Base-by-base conservation (phyloP, 2,797 vertebrate species). In the Scarus forsteni region DNA sequence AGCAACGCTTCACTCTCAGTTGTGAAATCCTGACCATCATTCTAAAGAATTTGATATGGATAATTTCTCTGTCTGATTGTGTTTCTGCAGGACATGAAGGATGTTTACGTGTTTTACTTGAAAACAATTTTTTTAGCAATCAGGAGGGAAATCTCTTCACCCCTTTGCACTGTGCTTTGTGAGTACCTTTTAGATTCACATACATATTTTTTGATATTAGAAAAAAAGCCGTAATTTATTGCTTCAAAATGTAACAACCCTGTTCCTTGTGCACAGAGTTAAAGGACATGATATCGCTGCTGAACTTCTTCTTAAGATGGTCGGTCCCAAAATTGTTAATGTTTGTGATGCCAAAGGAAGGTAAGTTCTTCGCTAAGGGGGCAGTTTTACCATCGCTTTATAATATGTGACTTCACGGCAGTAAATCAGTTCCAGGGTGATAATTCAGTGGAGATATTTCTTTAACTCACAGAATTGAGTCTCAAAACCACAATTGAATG, bases 91-190 rank as follows among this genome's bases (percentile, higher is more conserved):
- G 98, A 80, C 96, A 95, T 69, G 96, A 97, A 92, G 96, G 96
- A 93, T 99, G 98, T 97, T 96, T 99, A 89, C 94, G 94, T 86
- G 92, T 97, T 95, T 96, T 99, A 97, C 96, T 99, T 97, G 96
- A 99, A 96, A 94, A 96, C 89, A 97, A 96, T 91, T 93, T 94
- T 39, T 96, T 95, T 66, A 84, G 84, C 89, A 95, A 93, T 64
- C 95, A 96, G 88, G 93, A 97, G 82, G 97, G 96, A 93, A 98
- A 97, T 71, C 90, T 93, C 73, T 99, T 98, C 88, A 97, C 96
- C 74, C 96, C 98, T 70, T 94, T 99, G 93, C 98, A 99, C 95
- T 99, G 98, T 96, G 97, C 98, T 93, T 94, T 99, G 98, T 99
- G 90, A 98, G 98, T 96, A 40, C 45, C 10, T 0, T 44, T 42